These are phyloP conservation scores for Andrena bicolor DNA, from an alignment of 2,888 invertebrate genomes.

Conservation along the genomic window DNA sequence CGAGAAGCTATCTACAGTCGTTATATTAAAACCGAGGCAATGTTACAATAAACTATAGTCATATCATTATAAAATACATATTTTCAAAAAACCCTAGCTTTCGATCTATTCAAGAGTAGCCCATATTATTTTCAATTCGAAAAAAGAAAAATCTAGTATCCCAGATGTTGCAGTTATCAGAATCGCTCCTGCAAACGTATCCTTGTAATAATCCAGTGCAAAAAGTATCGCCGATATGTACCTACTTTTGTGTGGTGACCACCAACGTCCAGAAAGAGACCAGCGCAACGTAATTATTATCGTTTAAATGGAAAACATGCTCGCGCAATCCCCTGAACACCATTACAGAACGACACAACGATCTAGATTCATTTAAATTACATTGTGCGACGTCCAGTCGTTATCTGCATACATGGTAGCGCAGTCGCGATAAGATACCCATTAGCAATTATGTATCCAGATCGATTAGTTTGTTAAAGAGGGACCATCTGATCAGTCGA, in stretches of 20 bases:
- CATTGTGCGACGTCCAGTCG: slow-evolving; percentile 5
- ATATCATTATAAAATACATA: too few species aligned
- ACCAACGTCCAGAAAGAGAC: not conserved
- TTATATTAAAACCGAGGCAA: too few species aligned
- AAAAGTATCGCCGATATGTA: not conserved
- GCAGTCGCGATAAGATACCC: slow-evolving; percentile 46
- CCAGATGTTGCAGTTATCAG: not conserved
- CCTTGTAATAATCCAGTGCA: not conserved
- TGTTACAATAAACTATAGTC: too few species aligned
- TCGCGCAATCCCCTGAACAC: slow-evolving; percentile 17
- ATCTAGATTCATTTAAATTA: slow-evolving; percentile 48
- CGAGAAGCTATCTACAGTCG: too few species aligned
- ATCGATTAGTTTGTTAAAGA: slow-evolving; percentile 52
- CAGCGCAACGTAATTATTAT: not conserved
- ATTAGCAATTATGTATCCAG: slow-evolving; percentile 41
- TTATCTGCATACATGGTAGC: slow-evolving; percentile 14
- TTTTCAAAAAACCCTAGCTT: not conserved
- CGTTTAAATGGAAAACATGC: slow-evolving; percentile 22
- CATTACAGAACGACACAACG: slow-evolving; percentile 24
- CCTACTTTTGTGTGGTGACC: not conserved
- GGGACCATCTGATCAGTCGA: slow-evolving; percentile 34
- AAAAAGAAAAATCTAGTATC: too few species aligned
- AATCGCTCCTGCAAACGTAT: not conserved
- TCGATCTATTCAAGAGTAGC: not conserved
- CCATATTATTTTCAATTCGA: too few species aligned